Evolutionary conservation across 2,888 invertebrate species (phyloP).

Genomic region (Tachystola acroxantha): DNA sequence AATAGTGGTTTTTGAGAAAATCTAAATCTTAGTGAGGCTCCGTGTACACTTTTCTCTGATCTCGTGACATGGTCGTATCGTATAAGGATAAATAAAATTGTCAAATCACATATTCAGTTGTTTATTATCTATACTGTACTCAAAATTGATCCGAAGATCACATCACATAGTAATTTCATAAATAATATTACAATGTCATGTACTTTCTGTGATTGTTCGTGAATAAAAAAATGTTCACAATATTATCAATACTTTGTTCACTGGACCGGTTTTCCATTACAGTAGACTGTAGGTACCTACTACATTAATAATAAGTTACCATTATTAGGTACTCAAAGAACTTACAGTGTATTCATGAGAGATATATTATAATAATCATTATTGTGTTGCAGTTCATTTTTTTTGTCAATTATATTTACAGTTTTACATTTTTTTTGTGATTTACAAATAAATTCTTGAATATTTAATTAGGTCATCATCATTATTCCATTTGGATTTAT

Average conservation of each 20-base stretch:
- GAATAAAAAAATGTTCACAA: conserved; percentile 78
- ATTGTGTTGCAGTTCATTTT: conserved; percentile 76
- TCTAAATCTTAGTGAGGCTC: too few species aligned
- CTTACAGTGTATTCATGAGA: conserved; percentile 75
- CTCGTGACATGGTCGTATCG: too few species aligned
- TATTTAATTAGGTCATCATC: conserved; percentile 76
- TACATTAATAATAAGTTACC: conserved; percentile 70
- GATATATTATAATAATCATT: conserved; percentile 71
- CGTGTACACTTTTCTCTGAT: too few species aligned
- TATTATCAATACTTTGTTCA: conserved; percentile 77
- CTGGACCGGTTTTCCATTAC: conserved; percentile 74
- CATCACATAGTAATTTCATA: conserved; percentile 85
- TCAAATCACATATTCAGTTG: conserved; percentile 81
- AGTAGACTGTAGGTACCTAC: conserved; percentile 68
- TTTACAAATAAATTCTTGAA: conserved; percentile 79
- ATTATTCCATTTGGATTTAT: conserved; percentile 76
- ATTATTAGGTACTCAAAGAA: conserved; percentile 68
- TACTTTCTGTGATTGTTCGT: conserved; percentile 76
- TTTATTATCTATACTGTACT: conserved; percentile 87
- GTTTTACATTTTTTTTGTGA: conserved; percentile 78
- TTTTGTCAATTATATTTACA: conserved; percentile 78
- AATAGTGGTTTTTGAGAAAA: too few species aligned
- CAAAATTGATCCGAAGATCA: conserved; percentile 85
- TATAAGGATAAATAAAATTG: conserved; percentile 47
- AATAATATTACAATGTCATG: conserved; percentile 80